These are phyloP conservation scores for Leptatherina wallacei DNA, from an alignment of 2,797 vertebrate species.

Conservation along the genomic window DNA sequence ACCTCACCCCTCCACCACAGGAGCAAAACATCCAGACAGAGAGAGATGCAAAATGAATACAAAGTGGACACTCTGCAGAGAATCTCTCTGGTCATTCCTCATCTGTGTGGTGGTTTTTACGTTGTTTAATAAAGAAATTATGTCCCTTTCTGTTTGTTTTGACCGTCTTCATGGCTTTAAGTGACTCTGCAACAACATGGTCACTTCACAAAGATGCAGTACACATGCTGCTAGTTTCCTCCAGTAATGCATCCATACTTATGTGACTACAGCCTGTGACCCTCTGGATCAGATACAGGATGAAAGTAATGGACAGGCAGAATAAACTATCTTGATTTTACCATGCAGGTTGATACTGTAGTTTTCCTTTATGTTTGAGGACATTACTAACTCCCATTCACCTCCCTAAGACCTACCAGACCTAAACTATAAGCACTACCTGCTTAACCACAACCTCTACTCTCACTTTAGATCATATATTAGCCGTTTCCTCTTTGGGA, in stretches of 20 bases:
- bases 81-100: not conserved
- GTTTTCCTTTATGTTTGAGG: not conserved
- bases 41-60: slow-evolving; percentile 8
- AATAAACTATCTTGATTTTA: slow-evolving; percentile 2
- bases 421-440: not conserved
- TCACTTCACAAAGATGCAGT: not conserved
- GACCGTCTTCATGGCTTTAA: not conserved
- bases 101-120: not conserved
- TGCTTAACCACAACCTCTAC: not conserved
- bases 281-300: not conserved
- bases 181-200: not conserved
- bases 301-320: slow-evolving; percentile 16
- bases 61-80: not conserved
- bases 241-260: not conserved
- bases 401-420: not conserved
- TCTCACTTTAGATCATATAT: not conserved
- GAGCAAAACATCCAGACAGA: slow-evolving; percentile 4
- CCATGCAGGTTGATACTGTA: slow-evolving; percentile 5
- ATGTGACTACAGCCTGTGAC: not conserved
- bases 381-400: not conserved
- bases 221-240: not conserved
- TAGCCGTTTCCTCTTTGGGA: not conserved
- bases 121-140: not conserved
- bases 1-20: not conserved
- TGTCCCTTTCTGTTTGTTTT: not conserved